Percentiles rank a stretch among this genome's conserved stretches.
Conservation (phyloP, 2,888 invertebrate species). For the Scaptomyza parva region DNA sequence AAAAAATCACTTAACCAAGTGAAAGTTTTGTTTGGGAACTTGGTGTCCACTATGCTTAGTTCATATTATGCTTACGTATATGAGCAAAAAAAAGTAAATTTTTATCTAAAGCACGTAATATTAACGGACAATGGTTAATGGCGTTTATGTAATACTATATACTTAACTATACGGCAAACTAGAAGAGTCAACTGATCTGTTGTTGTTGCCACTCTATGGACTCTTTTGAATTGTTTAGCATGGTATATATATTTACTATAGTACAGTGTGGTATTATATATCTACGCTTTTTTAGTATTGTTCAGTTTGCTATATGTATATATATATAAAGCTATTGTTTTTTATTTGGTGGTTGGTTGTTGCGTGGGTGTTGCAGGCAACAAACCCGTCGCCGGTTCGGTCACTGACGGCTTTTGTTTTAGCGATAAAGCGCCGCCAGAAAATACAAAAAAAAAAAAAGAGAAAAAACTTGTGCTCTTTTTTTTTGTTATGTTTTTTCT, state of each 20-base stretch:
- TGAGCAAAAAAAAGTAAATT: constrained; percentile 10
- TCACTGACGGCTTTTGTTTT: constrained; percentile 59
- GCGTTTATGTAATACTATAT: constrained; percentile 33
- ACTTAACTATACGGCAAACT: constrained; percentile 2
- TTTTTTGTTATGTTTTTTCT: constrained; percentile 32
- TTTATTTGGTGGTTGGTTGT: constrained; percentile 24
- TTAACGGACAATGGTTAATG: constrained; percentile 1
- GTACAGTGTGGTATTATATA: constrained; percentile 11
- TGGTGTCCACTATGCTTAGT: background rate
- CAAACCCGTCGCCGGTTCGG: constrained; percentile 11
- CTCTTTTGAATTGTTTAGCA: background rate
- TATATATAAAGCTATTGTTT: background rate
- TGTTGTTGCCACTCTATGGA: background rate
- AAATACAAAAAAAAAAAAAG: constrained; percentile 37
- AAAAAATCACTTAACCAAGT: constrained; percentile 27
- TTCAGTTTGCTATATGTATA: constrained; percentile 9
- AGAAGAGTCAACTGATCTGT: constrained; percentile 26
- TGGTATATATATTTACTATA: constrained; percentile 5
- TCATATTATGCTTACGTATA: no score
- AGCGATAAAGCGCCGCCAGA: constrained; percentile 56
- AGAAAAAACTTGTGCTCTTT: constrained; percentile 34
- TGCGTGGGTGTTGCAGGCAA: constrained; percentile 49
- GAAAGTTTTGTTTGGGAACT: constrained; percentile 38
- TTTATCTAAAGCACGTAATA: constrained; percentile 34
- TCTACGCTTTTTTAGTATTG: constrained; percentile 12